Conservation (phyloP, 2,113 vertebrate species). For the Charina bottae region DNA sequence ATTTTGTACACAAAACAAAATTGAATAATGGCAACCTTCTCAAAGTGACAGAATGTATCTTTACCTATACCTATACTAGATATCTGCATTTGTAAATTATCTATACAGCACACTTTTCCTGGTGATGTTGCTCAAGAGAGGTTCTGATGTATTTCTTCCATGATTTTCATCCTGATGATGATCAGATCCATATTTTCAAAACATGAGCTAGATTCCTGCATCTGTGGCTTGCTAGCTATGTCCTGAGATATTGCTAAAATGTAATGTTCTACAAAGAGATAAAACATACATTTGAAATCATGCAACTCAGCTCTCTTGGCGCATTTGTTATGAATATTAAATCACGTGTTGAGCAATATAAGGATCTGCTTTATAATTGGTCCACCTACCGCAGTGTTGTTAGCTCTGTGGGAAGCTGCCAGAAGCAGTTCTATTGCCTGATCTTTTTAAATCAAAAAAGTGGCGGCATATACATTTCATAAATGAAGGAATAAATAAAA, state of each 20-base stretch:
- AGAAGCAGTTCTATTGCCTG: too few species aligned
- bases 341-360: too few species aligned
- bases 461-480: too few species aligned
- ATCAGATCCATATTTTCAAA: background rate
- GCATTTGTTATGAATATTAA: too few species aligned
- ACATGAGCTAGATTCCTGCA: background rate
- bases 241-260: background rate
- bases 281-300: too few species aligned
- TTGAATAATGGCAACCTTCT: background rate
- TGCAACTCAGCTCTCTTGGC: too few species aligned
- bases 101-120: background rate
- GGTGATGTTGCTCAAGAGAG: background rate
- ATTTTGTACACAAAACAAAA: background rate
- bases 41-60: background rate
- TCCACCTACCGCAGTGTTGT: too few species aligned
- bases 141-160: background rate
- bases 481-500: too few species aligned
- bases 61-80: background rate
- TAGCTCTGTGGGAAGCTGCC: too few species aligned
- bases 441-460: too few species aligned
- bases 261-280: too few species aligned
- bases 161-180: background rate
- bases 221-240: background rate
- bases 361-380: too few species aligned
- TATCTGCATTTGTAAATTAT: background rate